phyloP scores from a whole-genome alignment of 2,113 vertebrate genomes.

The Alaudala cheleensis region DNA sequence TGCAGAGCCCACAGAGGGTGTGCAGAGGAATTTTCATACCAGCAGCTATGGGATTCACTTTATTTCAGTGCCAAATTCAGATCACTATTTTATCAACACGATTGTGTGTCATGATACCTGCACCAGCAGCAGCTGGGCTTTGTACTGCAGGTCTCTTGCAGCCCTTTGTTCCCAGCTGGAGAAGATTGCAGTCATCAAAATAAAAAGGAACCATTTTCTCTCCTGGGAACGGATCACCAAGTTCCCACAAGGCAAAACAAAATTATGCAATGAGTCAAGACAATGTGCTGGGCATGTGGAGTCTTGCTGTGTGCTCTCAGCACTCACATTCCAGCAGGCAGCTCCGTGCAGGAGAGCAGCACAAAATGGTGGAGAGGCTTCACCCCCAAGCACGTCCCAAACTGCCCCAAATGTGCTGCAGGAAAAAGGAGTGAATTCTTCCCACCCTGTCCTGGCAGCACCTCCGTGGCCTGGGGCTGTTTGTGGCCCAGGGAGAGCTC shows the following conservation, averaged over 20 bases:
- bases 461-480: background rate
- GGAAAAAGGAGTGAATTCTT: rapidly evolving
- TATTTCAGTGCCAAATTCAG: background rate
- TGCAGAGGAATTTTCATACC: background rate
- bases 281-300: slow-evolving; percentile 42
- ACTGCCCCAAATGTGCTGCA: background rate
- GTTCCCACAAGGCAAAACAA: slow-evolving; percentile 61
- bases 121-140: background rate
- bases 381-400: background rate
- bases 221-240: slow-evolving; percentile 41
- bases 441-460: background rate
- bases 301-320: slow-evolving; percentile 22
- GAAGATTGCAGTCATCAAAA: slow-evolving; percentile 31
- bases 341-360: background rate
- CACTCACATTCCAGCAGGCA: slow-evolving; percentile 14
- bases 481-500: background rate
- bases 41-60: background rate
- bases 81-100: background rate
- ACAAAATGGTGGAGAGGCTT: background rate
- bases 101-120: background rate
- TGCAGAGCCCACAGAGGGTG: background rate
- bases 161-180: slow-evolving; percentile 3
- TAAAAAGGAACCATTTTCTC: slow-evolving; percentile 43
- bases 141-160: background rate
- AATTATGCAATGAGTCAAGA: slow-evolving; percentile 50